Evolutionary conservation across 2,113 vertebrate species (phyloP), one percentile per base, ranked within the genome.

Genomic region (Chaenogobius annularis): DNA sequence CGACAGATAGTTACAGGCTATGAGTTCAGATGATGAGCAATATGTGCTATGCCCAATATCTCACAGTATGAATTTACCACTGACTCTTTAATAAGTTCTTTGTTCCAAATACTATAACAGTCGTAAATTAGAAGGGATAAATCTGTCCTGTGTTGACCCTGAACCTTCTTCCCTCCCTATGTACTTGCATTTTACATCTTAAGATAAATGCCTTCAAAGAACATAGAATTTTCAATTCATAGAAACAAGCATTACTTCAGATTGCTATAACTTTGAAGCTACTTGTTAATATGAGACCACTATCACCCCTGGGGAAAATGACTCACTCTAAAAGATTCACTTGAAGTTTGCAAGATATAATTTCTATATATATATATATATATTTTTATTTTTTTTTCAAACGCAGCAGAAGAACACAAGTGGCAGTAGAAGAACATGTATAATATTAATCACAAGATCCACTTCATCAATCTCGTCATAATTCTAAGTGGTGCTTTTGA

Each of bases 31-130:
- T 86, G 85, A 87, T 84, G n/a, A 84, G 85, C 48, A 1, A 76
- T 61, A 66, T 55, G 22, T 87, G 55, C 40, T 19, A 23, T 70
- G 66, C 83, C 72, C 79, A 89, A 88, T 89, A 71, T 67, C 72
- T 75, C 48, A 68, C 73, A 2, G 52, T 47, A 80, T 85, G 87
- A 91, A 89, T 91, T 87, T 91, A 69, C 67, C 88, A 89, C 85
- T 44, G n/a, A 82, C 76, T 19, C 84, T 90, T 74, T 79, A 77
- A 70, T 67, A 74, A 63, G 46, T 66, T 69, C 44, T 26, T 70
- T 62, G 56, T 47, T 85, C 79, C 80, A 66, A 43, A 35, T 63
- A n/a, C 10, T 40, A 43, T 63, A 10, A 43, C n/a, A 0, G 20
- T 46, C 66, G 85, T 77, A 22, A 83, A 81, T 77, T 56, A 66